phyloP scores from a whole-genome alignment of 2,797 vertebrate genomes.

The Acanthurus leucopareius region DNA sequence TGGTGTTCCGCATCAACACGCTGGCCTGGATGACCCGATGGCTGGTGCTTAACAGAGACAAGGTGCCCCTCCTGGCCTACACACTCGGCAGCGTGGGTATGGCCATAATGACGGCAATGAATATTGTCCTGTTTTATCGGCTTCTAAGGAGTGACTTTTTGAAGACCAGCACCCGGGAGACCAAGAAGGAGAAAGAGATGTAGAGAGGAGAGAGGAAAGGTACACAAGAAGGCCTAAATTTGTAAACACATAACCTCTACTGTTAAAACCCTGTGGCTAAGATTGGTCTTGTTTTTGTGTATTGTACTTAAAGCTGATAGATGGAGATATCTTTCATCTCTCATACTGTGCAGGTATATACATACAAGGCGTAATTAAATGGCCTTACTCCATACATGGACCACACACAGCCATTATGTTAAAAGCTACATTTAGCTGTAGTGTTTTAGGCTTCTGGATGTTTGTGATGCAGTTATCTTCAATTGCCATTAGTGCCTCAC shows the following conservation, averaged over 20 bases:
- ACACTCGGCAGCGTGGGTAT: conserved; percentile 89
- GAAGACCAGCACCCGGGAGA: conserved; percentile 75
- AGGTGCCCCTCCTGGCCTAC: conserved; percentile 86
- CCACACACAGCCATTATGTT: conserved; percentile 18
- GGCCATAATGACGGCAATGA: conserved; percentile 92
- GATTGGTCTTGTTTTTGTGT: conserved; percentile 31
- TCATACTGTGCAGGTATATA: conserved; percentile 24
- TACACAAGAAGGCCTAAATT: conserved; percentile 9
- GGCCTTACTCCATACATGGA: conserved; percentile 6
- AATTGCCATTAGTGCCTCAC: conserved; percentile 27
- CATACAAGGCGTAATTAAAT: conserved; percentile 12
- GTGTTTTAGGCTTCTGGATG: neutral
- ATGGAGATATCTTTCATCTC: conserved; percentile 12
- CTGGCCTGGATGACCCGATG: conserved; percentile 95
- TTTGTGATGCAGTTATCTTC: conserved; percentile 10
- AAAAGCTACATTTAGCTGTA: conserved; percentile 28
- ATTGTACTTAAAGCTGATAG: conserved; percentile 13
- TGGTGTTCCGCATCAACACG: conserved; percentile 92
- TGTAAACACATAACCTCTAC: conserved; percentile 23
- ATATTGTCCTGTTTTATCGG: conserved; percentile 89
- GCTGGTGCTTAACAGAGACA: conserved; percentile 90
- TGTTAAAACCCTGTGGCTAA: conserved; percentile 37
- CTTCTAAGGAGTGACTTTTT: conserved; percentile 91
- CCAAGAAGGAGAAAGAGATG: conserved; percentile 81
- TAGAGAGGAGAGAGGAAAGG: conserved; percentile 52